Conservation (phyloP, 2,113 vertebrate genomes). For the Chiloscyllium plagiosum region DNA sequence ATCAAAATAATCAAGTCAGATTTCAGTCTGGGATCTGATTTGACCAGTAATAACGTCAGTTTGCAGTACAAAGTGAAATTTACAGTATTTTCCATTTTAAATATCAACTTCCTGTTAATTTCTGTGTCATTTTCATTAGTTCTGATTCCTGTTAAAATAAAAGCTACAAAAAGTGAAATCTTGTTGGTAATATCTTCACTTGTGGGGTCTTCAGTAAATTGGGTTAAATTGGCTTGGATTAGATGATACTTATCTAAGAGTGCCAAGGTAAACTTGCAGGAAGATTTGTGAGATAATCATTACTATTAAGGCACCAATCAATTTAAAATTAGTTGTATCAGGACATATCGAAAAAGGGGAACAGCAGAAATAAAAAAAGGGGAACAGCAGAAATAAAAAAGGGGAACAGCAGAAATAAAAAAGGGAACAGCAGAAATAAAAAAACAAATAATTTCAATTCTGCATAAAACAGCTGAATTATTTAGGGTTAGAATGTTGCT, state of each 20-base stretch:
- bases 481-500: neutral
- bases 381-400: neutral
- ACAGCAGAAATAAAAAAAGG: neutral
- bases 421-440: neutral
- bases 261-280: neutral
- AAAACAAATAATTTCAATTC: neutral
- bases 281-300: neutral
- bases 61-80: too few relatives aligned
- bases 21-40: too few relatives aligned
- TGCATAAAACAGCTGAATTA: neutral
- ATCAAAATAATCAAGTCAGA: too few relatives aligned
- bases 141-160: too few relatives aligned
- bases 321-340: neutral
- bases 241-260: neutral
- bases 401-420: neutral
- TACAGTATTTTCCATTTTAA: too few relatives aligned
- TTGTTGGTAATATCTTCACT: too few relatives aligned
- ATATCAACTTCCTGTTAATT: too few relatives aligned
- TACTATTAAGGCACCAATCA: neutral
- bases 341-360: neutral
- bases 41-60: too few relatives aligned
- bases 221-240: too few relatives aligned
- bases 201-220: too few relatives aligned
- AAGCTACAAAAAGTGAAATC: too few relatives aligned
- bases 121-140: too few relatives aligned